phyloP scores from a whole-genome alignment of 2,797 vertebrate species.

The Antennarius maculatus region DNA sequence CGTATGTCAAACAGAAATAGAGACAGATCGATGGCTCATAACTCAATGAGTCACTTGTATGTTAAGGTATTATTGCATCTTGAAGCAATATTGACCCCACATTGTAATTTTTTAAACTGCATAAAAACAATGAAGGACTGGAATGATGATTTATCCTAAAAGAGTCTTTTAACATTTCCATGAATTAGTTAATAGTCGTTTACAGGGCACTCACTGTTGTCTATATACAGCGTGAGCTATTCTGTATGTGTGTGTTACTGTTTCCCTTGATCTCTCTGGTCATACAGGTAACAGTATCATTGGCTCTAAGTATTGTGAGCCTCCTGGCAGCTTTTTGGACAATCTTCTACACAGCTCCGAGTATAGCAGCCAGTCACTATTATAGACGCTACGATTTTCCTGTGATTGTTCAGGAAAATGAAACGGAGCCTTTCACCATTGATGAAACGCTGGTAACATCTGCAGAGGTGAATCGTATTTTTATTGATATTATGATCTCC shows the following conservation, averaged over 20 bases:
- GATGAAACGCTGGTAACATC: fast-evolving
- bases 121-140: not conserved
- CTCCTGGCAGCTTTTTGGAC: conserved; percentile 34
- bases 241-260: not conserved
- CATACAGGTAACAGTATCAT: conserved; percentile 59
- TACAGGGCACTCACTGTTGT: not conserved
- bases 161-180: not conserved
- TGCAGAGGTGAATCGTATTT: conserved; percentile 25
- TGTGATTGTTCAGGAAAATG: fast-evolving
- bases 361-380: fast-evolving
- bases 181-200: not conserved
- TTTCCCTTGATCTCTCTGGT: not conserved
- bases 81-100: not conserved
- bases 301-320: conserved; percentile 60
- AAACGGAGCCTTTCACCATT: not conserved
- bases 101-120: no score
- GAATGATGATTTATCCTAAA: not conserved
- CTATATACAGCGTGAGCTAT: not conserved
- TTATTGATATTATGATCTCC: not conserved
- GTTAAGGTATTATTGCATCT: no score
- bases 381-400: fast-evolving
- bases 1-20: no score
- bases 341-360: fast-evolving
- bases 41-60: no score
- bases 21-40: no score